Evolutionary conservation across 1,140 invertebrate species (phyloP).

Genomic region (Pogonognathellus flavescens): DNA sequence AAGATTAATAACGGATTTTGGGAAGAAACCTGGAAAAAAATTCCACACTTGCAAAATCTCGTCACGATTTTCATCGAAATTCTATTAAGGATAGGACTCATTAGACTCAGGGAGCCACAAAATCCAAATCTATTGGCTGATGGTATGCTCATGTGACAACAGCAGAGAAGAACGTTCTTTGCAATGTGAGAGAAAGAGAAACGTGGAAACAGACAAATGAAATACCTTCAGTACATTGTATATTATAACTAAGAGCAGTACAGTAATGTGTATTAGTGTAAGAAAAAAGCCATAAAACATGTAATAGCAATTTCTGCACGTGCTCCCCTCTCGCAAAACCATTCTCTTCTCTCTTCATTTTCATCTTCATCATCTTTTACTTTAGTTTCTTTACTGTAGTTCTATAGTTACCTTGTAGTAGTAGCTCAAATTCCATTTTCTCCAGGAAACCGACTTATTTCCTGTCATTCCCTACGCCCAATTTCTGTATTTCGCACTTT

Average conservation of each 20-base stretch:
- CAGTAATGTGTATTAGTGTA: constrained; percentile 26
- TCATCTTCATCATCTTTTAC: constrained; percentile 44
- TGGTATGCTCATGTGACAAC: background rate
- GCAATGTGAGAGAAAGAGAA: background rate
- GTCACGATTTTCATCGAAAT: constrained; percentile 47
- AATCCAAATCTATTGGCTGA: constrained; percentile 15
- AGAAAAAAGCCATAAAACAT: constrained; percentile 49
- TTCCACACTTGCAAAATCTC: constrained; percentile 21
- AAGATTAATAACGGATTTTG: background rate
- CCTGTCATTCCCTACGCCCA: constrained; percentile 37
- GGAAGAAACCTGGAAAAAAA: background rate
- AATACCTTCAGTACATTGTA: constrained; percentile 24
- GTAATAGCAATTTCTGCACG: constrained; percentile 49
- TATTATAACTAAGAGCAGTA: background rate
- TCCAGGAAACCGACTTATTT: constrained; percentile 50
- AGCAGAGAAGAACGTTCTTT: background rate
- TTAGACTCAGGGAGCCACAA: constrained; percentile 24
- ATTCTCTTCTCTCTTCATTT: constrained; percentile 34
- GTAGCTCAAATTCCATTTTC: constrained; percentile 44
- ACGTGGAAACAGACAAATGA: constrained; percentile 2
- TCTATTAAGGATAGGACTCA: constrained; percentile 33
- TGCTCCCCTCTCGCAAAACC: constrained; percentile 15
- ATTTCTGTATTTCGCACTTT: constrained; percentile 50
- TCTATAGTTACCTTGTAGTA: constrained; percentile 30
- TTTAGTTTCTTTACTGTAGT: constrained; percentile 36